These are phyloP conservation scores for Dicrurus megarhynchus DNA, from an alignment of 2,113 vertebrate species.

Conservation along the genomic window DNA sequence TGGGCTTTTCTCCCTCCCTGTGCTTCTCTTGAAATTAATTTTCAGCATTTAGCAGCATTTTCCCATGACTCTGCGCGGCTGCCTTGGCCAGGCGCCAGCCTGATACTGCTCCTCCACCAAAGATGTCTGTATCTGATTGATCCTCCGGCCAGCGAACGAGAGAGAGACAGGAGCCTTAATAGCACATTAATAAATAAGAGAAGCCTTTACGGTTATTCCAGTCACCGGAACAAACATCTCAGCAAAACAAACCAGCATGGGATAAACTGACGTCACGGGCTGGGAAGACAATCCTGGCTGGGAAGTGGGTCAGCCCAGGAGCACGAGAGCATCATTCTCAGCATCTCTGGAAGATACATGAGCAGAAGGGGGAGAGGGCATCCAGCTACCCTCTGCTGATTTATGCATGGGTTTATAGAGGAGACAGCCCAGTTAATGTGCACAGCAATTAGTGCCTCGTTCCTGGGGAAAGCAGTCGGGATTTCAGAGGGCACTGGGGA, in stretches of 20 bases:
- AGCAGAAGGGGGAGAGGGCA: accelerated
- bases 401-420: not conserved
- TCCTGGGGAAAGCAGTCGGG: not conserved
- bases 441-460: not conserved
- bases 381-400: not conserved
- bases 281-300: not conserved
- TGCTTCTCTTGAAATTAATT: constrained; percentile 2
- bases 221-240: not conserved
- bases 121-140: constrained; percentile 6
- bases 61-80: not conserved
- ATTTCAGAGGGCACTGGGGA: not conserved
- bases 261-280: not conserved
- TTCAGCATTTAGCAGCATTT: constrained; percentile 13
- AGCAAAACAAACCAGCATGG: constrained; percentile 35
- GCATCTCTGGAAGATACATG: not conserved
- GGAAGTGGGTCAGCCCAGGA: constrained; percentile 37
- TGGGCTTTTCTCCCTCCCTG: constrained; percentile 4
- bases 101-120: not conserved
- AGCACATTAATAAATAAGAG: constrained; percentile 24
- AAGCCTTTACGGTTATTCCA: constrained; percentile 15
- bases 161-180: not conserved
- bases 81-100: not conserved
- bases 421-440: not conserved
- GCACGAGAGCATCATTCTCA: not conserved
- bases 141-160: not conserved